Evolutionary conservation across 2,113 vertebrate genomes (phyloP), one percentile per base, ranked within the genome.

Genomic region (Clarias batrachus): DNA sequence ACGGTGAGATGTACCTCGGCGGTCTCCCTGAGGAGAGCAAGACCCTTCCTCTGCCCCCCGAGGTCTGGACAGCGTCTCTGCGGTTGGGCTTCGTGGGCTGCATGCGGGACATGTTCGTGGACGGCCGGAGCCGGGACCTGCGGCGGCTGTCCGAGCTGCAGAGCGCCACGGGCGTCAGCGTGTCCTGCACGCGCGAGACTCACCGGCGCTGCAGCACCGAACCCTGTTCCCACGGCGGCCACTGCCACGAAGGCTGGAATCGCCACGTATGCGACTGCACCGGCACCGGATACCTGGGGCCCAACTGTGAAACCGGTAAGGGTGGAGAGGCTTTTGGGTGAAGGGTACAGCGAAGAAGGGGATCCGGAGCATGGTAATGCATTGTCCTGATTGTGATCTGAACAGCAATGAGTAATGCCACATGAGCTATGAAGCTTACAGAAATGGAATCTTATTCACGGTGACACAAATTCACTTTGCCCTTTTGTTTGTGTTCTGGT

Each of bases 241-340:
- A 94, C 76, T 98, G 97, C 91, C 93, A 93, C 0, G 97, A 98
- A 87, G 97, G 97, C 84, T 98, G 97, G 97, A 98, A 98, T 93
- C 96, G 97, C 19, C 97, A 97, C 80, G 90, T 98, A 84, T 98
- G 97, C 37, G 96, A 98, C 92, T 98, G 97, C 91, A 91, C 95
- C 0, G 95, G 95, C 48, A 98, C 96, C 0, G 97, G 97, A 89
- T 98, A 94, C 92, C 92, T 97, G 79, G 97, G 97, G 16, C 92
- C 93, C 85, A 96, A 93, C 92, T 97, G 97, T 65, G 96, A 97
- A 90, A 95, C 94, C 87, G 97, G 97, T 97, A 90, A 93, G 96
- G 74, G 27, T 71, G 78, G 86, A 63, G 65, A 87, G 84, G 63
- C 54, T 60, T 33, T 23, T 2, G 60, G 37, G 60, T 59, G 57